Base-by-base conservation (phyloP, 1,140 invertebrate species). In the Zeugodacus cucurbitae region DNA sequence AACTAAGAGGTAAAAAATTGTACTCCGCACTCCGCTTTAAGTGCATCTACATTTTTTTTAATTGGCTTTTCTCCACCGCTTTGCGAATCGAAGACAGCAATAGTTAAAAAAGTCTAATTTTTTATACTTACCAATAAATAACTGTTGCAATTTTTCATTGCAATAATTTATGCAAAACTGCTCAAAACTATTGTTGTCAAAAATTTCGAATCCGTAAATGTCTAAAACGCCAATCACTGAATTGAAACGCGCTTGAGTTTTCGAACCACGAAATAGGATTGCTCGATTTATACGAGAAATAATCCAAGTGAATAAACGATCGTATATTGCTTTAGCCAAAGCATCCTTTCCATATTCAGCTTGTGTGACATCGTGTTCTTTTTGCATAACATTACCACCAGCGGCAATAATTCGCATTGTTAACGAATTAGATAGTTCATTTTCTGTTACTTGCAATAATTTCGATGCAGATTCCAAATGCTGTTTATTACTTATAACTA, bases 141-240 rank as follows among this genome's bases (percentile, higher is more conserved):
- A 94, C 92, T 99, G 98, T 92, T 99, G 98, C 37, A 99, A 94
- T 94, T 99, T 99, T 94, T 99, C 98, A 93, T 99, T 99, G 90
- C 98, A 99, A 94, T 99, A 99, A 93, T 99, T 99, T 90, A 99
- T 99, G 92, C 98, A 99, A 93, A 96, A 96, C 92, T 99, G 98
- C 94, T 99, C 98, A 94, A 99, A 99, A 91, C 97, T 98, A 93
- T 99, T 99, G 10, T 95, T 95, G 88, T 99, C 97, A 94, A 99
- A 99, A 89, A 99, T 98, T 95, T 99, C 98, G 94, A 99, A 99
- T 22, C 98, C 98, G 93, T 99, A 99, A 91, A 99, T 99, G 91
- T 99, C 98, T 37, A 99, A 94, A 3, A 99, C 98, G 29, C 98
- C 98, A 90, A 99, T 99, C 1, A 99, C 95, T 1, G 97, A 98